Conservation (phyloP, 2,888 invertebrate genomes). For the Caradrina clavipalpis region DNA sequence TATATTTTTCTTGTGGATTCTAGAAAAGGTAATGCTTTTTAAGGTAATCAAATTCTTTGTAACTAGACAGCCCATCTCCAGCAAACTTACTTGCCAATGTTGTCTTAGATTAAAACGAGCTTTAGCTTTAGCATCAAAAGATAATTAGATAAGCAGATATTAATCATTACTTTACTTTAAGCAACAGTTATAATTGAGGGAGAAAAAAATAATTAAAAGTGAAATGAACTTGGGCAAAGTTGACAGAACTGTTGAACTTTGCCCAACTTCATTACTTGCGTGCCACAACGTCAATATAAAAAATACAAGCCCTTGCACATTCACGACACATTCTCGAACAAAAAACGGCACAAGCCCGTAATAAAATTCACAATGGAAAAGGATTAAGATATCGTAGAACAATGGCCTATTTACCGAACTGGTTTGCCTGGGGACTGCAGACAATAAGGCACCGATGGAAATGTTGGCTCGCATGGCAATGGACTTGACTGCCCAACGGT, state of each 20-base stretch:
- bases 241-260: too few relatives aligned
- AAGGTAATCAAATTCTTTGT: background rate
- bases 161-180: too few relatives aligned
- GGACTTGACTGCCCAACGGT: constrained; percentile 59
- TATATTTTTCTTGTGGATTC: too few relatives aligned
- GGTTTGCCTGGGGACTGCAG: constrained; percentile 61
- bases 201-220: too few relatives aligned
- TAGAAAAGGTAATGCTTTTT: too few relatives aligned
- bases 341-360: constrained; percentile 33
- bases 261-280: background rate
- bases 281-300: background rate
- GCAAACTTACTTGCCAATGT: too few relatives aligned
- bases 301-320: constrained; percentile 13
- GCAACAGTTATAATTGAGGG: too few relatives aligned
- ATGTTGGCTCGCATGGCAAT: constrained; percentile 58
- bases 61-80: too few relatives aligned
- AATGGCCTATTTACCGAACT: constrained; percentile 69
- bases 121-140: too few relatives aligned
- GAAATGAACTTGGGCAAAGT: too few relatives aligned
- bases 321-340: constrained; percentile 9
- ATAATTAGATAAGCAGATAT: too few relatives aligned
- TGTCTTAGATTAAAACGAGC: too few relatives aligned
- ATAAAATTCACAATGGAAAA: constrained; percentile 54
- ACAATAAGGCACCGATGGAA: constrained; percentile 68
- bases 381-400: constrained; percentile 66